Percentiles rank a stretch among this genome's conserved stretches.
These are phyloP conservation scores for Taenaris catops DNA, from an alignment of 2,888 invertebrate species.

Conservation along the genomic window DNA sequence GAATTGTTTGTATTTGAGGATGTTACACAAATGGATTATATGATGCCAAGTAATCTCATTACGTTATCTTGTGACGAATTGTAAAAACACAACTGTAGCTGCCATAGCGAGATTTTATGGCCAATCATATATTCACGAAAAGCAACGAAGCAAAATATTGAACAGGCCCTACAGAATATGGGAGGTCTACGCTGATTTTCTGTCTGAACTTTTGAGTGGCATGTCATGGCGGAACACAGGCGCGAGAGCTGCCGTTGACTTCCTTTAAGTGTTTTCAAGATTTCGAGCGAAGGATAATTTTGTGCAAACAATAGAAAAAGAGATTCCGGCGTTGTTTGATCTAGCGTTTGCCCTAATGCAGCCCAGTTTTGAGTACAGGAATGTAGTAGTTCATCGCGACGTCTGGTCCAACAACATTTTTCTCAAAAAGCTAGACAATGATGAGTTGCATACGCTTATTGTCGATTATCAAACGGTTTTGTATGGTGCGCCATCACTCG, in stretches of 20 bases:
- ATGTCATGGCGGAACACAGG: constrained; percentile 53
- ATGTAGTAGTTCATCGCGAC: constrained; percentile 80
- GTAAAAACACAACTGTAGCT: constrained; percentile 54
- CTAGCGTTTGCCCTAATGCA: constrained; percentile 45
- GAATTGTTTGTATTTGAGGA: constrained; percentile 65
- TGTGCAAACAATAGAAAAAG: constrained; percentile 31
- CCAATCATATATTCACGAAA: constrained; percentile 66
- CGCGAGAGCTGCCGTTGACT: constrained; percentile 51
- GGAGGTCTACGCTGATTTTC: constrained; percentile 49
- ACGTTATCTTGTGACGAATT: constrained; percentile 53
- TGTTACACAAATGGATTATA: constrained; percentile 45
- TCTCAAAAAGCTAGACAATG: constrained; percentile 48
- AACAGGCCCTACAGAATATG: constrained; percentile 51
- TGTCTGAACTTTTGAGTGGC: constrained; percentile 42
- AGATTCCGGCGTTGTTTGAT: constrained; percentile 40
- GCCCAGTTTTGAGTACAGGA: constrained; percentile 59
- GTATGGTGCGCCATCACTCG: constrained; percentile 83
- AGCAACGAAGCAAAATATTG: constrained; percentile 46
- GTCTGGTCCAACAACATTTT: constrained; percentile 83
- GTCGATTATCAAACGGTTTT: constrained; percentile 85
- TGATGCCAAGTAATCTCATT: constrained; percentile 41
- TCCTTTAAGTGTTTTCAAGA: constrained; percentile 49
- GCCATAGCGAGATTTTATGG: constrained; percentile 72
- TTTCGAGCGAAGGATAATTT: constrained; percentile 41
- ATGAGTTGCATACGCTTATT: constrained; percentile 67